Evolutionary conservation across 2,113 vertebrate species (phyloP), one percentile per base, ranked within the genome.

Genomic region (Dipodomys merriami): DNA sequence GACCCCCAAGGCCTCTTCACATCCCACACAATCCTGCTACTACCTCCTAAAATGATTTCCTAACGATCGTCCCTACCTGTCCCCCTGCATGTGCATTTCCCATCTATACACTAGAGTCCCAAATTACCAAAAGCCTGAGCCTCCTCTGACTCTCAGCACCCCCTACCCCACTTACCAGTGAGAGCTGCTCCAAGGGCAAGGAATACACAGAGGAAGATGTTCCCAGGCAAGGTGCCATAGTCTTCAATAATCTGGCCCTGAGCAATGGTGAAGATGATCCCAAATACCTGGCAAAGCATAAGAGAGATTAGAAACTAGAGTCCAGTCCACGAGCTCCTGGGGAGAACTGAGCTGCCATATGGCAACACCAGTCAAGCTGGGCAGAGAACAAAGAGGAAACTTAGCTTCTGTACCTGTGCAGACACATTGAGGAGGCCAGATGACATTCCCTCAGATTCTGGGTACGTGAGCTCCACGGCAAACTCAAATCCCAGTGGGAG

Each of bases 401-500:
- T 16, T n/a, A 8, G 30, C 46, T 13, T 57, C 53, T 78, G 35
- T 96, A 99, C 99, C 99, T 99, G 99, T 85, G 99, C 99, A 2
- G 99, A 99, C 89, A 99, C 98, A 69, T 99, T 99, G 62, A 99
- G 99, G 53, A 99, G 98, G 8, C 99, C 99, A 6, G 99, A 99
- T 0, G 99, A 99, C 4, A 99, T 99, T 96, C 99, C 99, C 97
- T 99, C 99, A 1, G 99, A 99, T 92, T 99, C 99, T 68, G 99
- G 99, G 83, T 98, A 99, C 0, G 99, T 99, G 96, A 99, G 97
- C 94, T 99, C 99, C 16, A 98, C 99, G 4, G 99, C 99, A 98
- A 99, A 99, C 97, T 99, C 99, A 96, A 99, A 99, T 57, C 99
- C 99, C 94, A 99, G 96, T 0, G 99, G 99, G 69, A 99, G 98